These are phyloP conservation scores for Entomobrya multifasciata DNA, from an alignment of 2,888 invertebrate species.

Conservation along the genomic window DNA sequence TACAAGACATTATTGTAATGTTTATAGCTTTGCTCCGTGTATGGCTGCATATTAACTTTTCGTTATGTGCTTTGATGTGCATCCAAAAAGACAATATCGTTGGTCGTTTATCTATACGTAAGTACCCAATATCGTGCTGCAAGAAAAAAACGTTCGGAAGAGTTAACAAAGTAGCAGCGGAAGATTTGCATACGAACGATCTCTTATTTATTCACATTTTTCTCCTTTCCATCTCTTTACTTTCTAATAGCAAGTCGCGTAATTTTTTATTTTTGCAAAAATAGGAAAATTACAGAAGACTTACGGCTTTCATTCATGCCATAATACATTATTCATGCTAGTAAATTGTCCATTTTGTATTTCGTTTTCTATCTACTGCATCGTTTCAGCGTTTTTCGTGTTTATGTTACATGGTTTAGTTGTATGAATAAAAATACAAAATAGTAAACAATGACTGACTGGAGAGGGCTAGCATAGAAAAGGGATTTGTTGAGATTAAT, in stretches of 20 bases:
- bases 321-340: conserved; percentile 54
- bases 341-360: conserved; percentile 46
- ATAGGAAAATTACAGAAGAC: conserved; percentile 39
- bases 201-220: neutral
- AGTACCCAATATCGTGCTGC: neutral
- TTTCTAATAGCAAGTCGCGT: neutral
- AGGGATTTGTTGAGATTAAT: no score
- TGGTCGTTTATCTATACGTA: conserved; percentile 14
- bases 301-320: conserved; percentile 43
- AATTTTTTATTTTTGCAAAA: conserved; percentile 45
- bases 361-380: neutral
- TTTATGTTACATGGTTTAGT: no score
- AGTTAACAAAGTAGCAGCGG: neutral
- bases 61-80: conserved; percentile 7
- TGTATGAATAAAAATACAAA: no score
- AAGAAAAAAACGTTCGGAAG: no score
- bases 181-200: neutral
- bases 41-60: conserved; percentile 51
- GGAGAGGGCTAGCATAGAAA: no score
- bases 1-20: neutral
- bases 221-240: neutral
- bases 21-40: neutral
- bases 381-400: no score
- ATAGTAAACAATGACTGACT: conserved; percentile 36
- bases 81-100: conserved; percentile 20